A percentile compares a stretch with the other conserved stretches of the same genome.
Conservation (phyloP, 1,140 invertebrate genomes). For the Sweltsa coloradensis region DNA sequence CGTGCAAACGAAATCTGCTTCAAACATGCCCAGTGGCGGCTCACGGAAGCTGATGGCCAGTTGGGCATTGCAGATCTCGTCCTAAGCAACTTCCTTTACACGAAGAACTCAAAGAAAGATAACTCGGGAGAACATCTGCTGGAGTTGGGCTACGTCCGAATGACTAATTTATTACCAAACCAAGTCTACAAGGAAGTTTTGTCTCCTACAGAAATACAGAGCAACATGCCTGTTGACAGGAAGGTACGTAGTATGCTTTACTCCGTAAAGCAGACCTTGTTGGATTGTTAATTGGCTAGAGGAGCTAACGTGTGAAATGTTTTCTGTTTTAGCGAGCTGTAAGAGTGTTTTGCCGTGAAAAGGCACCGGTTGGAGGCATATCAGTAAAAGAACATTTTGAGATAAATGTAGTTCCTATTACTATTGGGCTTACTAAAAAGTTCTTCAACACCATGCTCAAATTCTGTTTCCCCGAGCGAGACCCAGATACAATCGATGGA, state of each 20-base stretch:
- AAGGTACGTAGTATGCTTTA: slow-evolving; percentile 30
- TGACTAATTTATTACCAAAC: slow-evolving; percentile 90
- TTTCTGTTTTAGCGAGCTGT: slow-evolving; percentile 50
- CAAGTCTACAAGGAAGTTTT: slow-evolving; percentile 89
- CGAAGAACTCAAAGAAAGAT: slow-evolving; percentile 91
- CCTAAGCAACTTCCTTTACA: slow-evolving; percentile 94
- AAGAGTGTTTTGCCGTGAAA: slow-evolving; percentile 78
- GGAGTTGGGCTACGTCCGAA: slow-evolving; percentile 92
- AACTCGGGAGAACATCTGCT: slow-evolving; percentile 95
- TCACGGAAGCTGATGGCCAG: slow-evolving; percentile 95
- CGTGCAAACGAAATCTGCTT: slow-evolving; percentile 95
- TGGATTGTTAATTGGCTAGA: not conserved
- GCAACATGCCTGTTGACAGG: slow-evolving; percentile 79
- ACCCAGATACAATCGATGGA: slow-evolving; percentile 69
- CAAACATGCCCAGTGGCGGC: slow-evolving; percentile 94
- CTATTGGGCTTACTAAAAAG: slow-evolving; percentile 87
- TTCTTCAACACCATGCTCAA: slow-evolving; percentile 96
- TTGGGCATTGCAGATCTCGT: slow-evolving; percentile 92
- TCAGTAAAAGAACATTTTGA: slow-evolving; percentile 98
- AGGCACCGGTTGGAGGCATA: slow-evolving; percentile 90
- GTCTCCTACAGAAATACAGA: slow-evolving; percentile 73
- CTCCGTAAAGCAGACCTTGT: not conserved
- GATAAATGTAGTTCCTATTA: slow-evolving; percentile 87
- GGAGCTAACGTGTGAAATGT: not conserved
- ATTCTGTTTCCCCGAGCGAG: slow-evolving; percentile 97